Conservation (phyloP, 1,140 invertebrate species). For the Battus philenor region DNA sequence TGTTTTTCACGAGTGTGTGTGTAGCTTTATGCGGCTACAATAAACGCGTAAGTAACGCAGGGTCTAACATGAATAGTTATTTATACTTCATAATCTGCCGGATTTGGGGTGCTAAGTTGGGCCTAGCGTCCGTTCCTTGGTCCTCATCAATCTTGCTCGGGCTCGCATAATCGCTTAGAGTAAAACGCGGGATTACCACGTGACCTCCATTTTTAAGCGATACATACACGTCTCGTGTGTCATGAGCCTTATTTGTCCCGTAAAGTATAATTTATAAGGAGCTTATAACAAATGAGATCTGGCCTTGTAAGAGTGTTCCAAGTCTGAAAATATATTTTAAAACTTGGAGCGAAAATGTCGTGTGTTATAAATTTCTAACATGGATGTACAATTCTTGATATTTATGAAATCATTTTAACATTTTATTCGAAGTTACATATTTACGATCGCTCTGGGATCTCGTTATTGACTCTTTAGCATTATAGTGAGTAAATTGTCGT, state of each 20-base stretch:
- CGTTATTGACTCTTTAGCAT: no score
- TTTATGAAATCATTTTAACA: no score
- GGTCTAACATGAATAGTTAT: slow-evolving; percentile 7
- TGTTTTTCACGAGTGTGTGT: slow-evolving; percentile 17
- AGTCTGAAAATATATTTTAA: slow-evolving; percentile 4
- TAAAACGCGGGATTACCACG: slow-evolving; percentile 50
- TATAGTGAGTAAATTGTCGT: no score
- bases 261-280: slow-evolving; percentile 14
- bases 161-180: slow-evolving; percentile 62
- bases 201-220: slow-evolving; percentile 54
- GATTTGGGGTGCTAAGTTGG: slow-evolving; percentile 29
- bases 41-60: background rate
- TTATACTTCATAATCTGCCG: slow-evolving; percentile 14
- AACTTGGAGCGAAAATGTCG: slow-evolving; percentile 6
- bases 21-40: background rate
- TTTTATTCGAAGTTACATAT: no score
- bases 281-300: slow-evolving; percentile 15
- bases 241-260: slow-evolving; percentile 12
- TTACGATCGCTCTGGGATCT: no score
- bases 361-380: slow-evolving; percentile 4
- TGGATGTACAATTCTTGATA: no score
- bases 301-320: slow-evolving; percentile 8
- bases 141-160: slow-evolving; percentile 68
- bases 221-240: slow-evolving; percentile 16
- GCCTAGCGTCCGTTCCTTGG: slow-evolving; percentile 25